Evolutionary conservation across 2,113 vertebrate species (phyloP), one percentile per base, ranked within the genome.

Genomic region (Glaucomys volans): DNA sequence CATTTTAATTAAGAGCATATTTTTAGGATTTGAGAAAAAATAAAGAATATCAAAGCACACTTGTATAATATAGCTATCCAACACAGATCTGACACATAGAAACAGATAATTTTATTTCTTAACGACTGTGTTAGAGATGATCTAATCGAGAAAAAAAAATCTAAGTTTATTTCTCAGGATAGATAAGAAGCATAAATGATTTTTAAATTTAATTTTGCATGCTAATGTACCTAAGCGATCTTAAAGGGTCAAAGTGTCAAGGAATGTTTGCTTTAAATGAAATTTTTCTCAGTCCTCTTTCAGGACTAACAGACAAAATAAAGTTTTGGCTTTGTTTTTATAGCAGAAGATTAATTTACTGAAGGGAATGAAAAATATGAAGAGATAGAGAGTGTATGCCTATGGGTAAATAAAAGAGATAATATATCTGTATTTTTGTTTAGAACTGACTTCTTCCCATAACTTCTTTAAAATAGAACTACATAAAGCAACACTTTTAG

Each of bases 11-110:
- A 86, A 62, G 62, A 91, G n/a, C 66, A 69, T 62, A 42, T 75
- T 91, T 87, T 88, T 81, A 91, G 16, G 47, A 88, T 66, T 91
- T 84, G 13, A 7, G 94, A 94, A 22, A 86, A 88, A 77, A 80
- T 12, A 37, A 22, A 24, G n/a, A 90, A 24, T 84, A 37, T 69
- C 35, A 59, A 69, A 12, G 44, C 5, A 22, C 3, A 67, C 16
- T 79, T 42, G 4, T 81, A 17, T 42, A 92, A 40, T 11, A 17
- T 77, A 50, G 20, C 8, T 83, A 24, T 18, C 30, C 18, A 79
- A 10, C 9, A 85, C 24, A 85, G 16, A 92, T 64, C 14, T 3
- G 69, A 4, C 28, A 50, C 3, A 80, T 26, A 66, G 18, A 4
- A 84, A 75, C 13, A 87, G 5, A 90, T 80, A 83, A 12, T 50